phyloP scores from a whole-genome alignment of 2,888 invertebrate genomes.

The Leistus spinibarbis region DNA sequence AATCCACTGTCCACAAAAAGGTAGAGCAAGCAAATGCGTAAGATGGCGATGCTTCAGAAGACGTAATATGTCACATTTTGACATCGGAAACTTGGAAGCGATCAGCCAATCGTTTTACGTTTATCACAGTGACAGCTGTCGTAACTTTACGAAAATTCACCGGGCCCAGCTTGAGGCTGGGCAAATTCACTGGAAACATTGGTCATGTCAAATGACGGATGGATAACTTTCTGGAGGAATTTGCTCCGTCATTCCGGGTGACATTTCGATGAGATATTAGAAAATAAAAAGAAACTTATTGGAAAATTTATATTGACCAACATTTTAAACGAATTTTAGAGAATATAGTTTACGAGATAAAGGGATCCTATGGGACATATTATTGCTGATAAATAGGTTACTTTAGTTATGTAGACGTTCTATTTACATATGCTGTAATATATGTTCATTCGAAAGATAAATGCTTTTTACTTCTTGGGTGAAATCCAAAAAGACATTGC shows the following conservation, averaged over 20 bases:
- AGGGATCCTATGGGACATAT: background rate
- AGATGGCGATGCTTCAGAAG: background rate
- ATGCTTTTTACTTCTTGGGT: background rate
- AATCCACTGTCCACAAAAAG: background rate
- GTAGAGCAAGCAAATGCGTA: background rate
- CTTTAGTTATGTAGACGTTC: background rate
- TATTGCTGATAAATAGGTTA: background rate
- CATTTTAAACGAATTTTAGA: background rate
- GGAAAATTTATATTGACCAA: background rate
- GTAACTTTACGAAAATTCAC: conserved; percentile 3
- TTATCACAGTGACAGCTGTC: conserved; percentile 20
- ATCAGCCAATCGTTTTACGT: conserved; percentile 20
- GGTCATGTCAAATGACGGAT: conserved; percentile 6
- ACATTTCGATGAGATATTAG: conserved; percentile 6
- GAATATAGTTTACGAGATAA: background rate
- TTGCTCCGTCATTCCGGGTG: background rate
- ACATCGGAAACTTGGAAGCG: conserved; percentile 5
- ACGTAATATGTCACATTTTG: background rate
- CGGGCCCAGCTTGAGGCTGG: background rate
- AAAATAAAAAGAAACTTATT: background rate
- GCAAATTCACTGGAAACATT: conserved; percentile 15
- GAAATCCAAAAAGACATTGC: too few species aligned
- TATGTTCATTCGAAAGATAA: background rate
- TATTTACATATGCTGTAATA: background rate
- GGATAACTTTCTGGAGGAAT: background rate